Base-by-base conservation (phyloP, 1,140 invertebrate species). In the Chionoecetes opilio region DNA sequence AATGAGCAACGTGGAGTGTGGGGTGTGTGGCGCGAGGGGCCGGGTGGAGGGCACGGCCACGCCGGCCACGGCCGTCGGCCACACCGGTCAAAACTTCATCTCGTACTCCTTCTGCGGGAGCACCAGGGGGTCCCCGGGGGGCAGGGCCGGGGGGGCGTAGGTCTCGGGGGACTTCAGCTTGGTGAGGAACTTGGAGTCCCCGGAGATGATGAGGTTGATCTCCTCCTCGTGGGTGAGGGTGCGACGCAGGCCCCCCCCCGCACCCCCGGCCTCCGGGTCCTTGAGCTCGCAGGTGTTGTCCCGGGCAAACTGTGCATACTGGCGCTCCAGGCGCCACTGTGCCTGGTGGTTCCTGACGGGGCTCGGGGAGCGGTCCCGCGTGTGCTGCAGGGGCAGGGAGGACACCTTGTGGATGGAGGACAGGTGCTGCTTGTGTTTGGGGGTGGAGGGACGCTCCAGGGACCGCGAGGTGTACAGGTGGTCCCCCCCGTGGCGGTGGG, bases 171-270 rank as follows among this genome's bases (percentile, higher is more conserved):
- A 94, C 38, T 95, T 93, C 93, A 96, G 93, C 87, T 95, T 94
- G n/a, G 95, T 94, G 29, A 96, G 91, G 86, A 96, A 95, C 63
- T 95, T 95, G 0, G 95, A 75, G 32, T 96, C 96, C 11, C 96
- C 96, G 9, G 95, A 93, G n/a, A 96, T 95, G 37, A 96, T 96
- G 53, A 96, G 93, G 88, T 96, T 96, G 86, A 96, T 96, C 92
- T 96, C 96, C 53, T 96, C 96, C 86, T 96, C 96, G 46, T 96
- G 96, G 29, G 96, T 96, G 41, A 96, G 89, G 6, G 91, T 95
- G 35, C 95, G 84, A 35, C 95, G 96, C 11, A 96, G 89, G 63
- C 92, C 75, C 41, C 94, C 63, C 38, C 94, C 63, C 63, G n/a
- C 63, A 2, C 53, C 37, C 5, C 63, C 63, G 1, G 21, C 94